phyloP scores from a whole-genome alignment of 2,113 vertebrate genomes.

The Ictalurus punctatus region DNA sequence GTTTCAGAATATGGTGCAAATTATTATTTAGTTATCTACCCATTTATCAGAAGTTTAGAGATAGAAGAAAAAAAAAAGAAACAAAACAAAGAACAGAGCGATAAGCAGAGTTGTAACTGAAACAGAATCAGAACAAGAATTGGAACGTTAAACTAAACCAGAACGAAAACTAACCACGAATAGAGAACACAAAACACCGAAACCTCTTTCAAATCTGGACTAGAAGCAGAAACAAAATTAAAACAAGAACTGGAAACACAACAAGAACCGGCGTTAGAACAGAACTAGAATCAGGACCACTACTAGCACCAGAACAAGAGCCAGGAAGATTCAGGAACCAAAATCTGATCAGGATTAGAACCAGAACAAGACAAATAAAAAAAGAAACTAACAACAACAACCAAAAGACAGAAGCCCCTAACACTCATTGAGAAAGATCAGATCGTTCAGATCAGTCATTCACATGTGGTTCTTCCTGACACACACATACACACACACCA shows the following conservation, averaged over 20 bases:
- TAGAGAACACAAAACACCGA: not conserved
- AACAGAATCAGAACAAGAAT: not conserved
- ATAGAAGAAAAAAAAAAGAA: not conserved
- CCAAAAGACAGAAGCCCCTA: not conserved
- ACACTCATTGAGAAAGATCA: not conserved
- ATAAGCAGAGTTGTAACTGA: not conserved
- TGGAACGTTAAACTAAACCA: not conserved
- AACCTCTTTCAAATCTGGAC: not conserved
- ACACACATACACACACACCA: too few species aligned
- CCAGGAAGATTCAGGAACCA: not conserved
- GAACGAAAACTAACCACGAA: not conserved
- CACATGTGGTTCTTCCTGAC: not conserved
- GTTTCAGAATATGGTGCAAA: not conserved
- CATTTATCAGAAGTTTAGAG: not conserved
- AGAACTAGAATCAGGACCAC: not conserved
- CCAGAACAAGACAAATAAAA: not conserved
- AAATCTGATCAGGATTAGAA: not conserved
- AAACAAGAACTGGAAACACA: not conserved
- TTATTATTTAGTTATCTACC: not conserved
- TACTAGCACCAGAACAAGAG: not conserved
- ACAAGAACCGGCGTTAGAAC: not conserved
- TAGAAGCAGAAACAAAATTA: not conserved
- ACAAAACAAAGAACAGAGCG: not conserved
- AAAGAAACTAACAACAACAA: too few species aligned
- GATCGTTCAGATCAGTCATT: not conserved